Base-by-base conservation (phyloP, 2,113 vertebrate species). In the Lycocorax pyrrhopterus region DNA sequence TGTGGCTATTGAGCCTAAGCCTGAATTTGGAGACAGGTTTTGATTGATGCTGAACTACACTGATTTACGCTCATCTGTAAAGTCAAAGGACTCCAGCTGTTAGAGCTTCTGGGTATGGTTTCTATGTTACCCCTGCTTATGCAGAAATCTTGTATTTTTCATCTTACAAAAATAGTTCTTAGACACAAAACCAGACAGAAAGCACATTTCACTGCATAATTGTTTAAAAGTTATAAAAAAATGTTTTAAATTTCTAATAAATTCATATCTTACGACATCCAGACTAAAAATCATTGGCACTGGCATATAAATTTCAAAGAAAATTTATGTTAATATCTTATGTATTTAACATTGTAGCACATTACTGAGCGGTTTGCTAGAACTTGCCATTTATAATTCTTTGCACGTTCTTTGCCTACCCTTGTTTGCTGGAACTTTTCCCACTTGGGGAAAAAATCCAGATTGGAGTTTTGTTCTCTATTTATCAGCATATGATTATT, bases 401-500 rank as follows among this genome's bases (percentile, higher is more conserved):
- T 88, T 60, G 85, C 72, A 79, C 3, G 2, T 81, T 92, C 94
- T 83, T 80, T 84, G 37, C 72, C 85, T 91, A 7, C 75, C 62
- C 72, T 96, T 51, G 58, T 51, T 95, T 93, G 46, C 94, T 85
- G 68, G 84, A 96, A 94, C 74, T 73, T 87, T 96, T 92, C 89
- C 90, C 69, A 35, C 77, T 92, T 83, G 78, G 60, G 78, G 90
- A 75, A 94, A 95, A 97, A 89, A 86, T 93, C 94, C 92, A 97
- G 90, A 90, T 93, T 83, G 87, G 87, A 97, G 73, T 95, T 97
- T 98, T 97, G 84, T 97, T 95, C 93, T 95, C 81, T 91, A 13
- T 97, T 97, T 97, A 96, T 91, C 95, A 97, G 91, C 72, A 94
- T 72, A 22, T 91, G 93, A 97, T 97, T 96, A 85, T 91, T 89